Percentiles rank a stretch among this genome's conserved stretches.
These are phyloP conservation scores for Thereva unica DNA, from an alignment of 2,888 invertebrate species.

Conservation along the genomic window DNA sequence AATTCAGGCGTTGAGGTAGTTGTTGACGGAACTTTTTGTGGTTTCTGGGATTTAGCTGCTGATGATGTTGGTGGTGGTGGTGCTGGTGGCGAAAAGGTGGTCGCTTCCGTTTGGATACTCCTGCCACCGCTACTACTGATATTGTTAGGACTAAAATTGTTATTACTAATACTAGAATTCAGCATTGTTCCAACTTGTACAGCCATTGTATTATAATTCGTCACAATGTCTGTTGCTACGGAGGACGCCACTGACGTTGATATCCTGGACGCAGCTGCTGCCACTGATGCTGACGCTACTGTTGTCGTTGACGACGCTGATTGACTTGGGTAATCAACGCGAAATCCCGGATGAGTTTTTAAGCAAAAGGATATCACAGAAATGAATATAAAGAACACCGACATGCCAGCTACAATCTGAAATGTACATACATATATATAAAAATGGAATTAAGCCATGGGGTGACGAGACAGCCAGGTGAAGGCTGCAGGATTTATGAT, in stretches of 20 bases:
- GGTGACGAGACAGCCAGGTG: no score
- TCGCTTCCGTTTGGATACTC: neutral
- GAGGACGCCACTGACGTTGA: slow-evolving; percentile 28
- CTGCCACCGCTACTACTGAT: neutral
- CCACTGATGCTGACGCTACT: slow-evolving; percentile 43
- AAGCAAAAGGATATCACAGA: slow-evolving; percentile 95
- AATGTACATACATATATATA: slow-evolving; percentile 44
- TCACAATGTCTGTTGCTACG: slow-evolving; percentile 31
- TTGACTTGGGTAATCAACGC: slow-evolving; percentile 62
- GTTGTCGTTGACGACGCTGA: slow-evolving; percentile 44
- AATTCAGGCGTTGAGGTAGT: slow-evolving; percentile 16
- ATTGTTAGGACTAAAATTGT: slow-evolving; percentile 4
- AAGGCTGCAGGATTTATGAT: no score
- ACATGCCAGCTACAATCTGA: slow-evolving; percentile 87
- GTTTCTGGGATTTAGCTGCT: neutral
- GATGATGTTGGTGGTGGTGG: neutral
- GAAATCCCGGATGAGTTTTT: slow-evolving; percentile 89
- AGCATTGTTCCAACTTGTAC: neutral
- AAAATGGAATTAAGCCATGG: no score
- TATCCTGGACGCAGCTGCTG: slow-evolving; percentile 29
- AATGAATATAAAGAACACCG: slow-evolving; percentile 95
- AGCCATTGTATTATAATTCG: slow-evolving; percentile 16
- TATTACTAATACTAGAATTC: neutral
- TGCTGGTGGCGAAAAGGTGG: neutral
- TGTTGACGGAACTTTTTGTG: neutral